These are phyloP conservation scores for Propithecus coquereli DNA, from an alignment of 2,113 vertebrate species.

Conservation along the genomic window DNA sequence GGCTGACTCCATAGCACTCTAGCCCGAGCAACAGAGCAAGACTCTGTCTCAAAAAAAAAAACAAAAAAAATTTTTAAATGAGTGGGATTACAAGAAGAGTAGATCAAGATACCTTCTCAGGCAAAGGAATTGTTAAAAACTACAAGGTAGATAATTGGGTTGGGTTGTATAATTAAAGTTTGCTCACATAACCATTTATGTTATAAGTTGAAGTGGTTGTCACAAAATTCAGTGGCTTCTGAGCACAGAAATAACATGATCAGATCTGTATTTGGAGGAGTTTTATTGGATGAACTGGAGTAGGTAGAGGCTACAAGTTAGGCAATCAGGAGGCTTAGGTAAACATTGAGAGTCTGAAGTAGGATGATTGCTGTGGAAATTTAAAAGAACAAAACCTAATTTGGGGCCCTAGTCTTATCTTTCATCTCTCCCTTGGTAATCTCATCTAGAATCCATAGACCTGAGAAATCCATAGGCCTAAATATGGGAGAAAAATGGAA, in stretches of 20 bases:
- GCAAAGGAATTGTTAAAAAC: conserved; percentile 19
- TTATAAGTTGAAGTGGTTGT: neutral
- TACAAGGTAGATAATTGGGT: neutral
- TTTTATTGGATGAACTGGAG: neutral
- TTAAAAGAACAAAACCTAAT: neutral
- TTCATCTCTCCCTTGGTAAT: neutral
- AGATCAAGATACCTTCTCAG: neutral
- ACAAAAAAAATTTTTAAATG: neutral
- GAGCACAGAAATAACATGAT: neutral
- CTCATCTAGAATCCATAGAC: neutral
- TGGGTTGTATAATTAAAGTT: neutral
- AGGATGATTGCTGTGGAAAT: neutral
- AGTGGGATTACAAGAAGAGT: neutral
- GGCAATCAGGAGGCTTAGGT: neutral
- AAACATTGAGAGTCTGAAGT: neutral
- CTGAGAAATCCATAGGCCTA: neutral
- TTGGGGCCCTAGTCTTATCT: neutral
- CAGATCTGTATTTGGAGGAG: neutral
- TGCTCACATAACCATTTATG: conserved; percentile 6
- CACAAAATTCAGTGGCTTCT: neutral
- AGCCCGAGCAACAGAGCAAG: too few relatives aligned
- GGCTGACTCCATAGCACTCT: too few relatives aligned
- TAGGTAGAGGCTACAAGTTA: neutral
- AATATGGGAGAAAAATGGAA: neutral
- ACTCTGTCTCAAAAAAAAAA: too few relatives aligned